Base-by-base conservation (phyloP, 2,888 invertebrate species). In the Yponomeuta sedellus region DNA sequence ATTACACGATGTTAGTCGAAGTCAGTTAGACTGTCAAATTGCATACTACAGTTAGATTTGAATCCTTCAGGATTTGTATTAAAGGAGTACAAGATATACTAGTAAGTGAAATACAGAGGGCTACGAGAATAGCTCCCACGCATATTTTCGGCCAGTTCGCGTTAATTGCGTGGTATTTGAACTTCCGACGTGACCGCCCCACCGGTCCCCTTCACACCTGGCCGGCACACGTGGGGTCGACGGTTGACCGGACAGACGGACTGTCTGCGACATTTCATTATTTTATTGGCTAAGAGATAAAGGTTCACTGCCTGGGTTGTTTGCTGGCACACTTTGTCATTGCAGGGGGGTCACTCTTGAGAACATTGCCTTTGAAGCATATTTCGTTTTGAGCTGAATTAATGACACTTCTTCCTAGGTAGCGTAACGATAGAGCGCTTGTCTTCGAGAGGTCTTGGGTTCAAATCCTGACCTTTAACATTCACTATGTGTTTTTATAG, bases 111-210 rank as follows among this genome's bases (percentile, higher is more conserved):
- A 16, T 2, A 52, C 16, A 16, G 16, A 52, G 44, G 16, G 44
- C 44, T 16, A 52, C 44, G 16, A 52, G 44, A 52, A 52, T 52
- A 52, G 44, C 16, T 52, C 44, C 16, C 12, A 16, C 12, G 44
- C 44, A 52, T 52, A 52, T 52, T 52, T 52, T 52, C 10, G 44
- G 44, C 44, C 16, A 12, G 16, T 52, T 16, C 44, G 5, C 44
- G 44, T 16, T 52, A 16, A 16, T 52, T 52, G 16, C 16, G 44
- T 52, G 44, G 12, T 10, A 16, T 52, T 52, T 52, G 44, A 22
- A 59, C 59, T 59, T 59, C 59, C 59, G 59, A 22, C 59, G 59
- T 22, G 10, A 59, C 20, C 25, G 58, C 20, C 19, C 57, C 19
- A 25, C 22, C 20, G 20, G 59, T 22, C 22, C 4, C 44, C 22